phyloP scores from a whole-genome alignment of 2,113 vertebrate species.

The Ibidorhyncha struthersii region DNA sequence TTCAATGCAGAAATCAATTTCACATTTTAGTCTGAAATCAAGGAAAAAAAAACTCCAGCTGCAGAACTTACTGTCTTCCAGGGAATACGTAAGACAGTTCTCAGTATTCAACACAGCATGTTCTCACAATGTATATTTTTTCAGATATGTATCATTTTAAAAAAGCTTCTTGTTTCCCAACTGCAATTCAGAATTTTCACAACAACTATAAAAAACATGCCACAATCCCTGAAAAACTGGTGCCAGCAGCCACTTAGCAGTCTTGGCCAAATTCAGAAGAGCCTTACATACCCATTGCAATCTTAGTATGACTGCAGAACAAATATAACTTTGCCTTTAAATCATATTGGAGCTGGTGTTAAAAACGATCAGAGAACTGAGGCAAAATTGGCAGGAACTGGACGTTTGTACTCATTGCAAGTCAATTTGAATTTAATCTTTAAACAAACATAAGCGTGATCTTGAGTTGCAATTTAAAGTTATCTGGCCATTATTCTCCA shows the following conservation, averaged over 20 bases:
- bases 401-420: not conserved
- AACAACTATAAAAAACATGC: constrained; percentile 50
- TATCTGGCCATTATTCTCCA: not conserved
- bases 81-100: not conserved
- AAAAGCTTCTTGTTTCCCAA: constrained; percentile 64
- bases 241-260: constrained; percentile 41
- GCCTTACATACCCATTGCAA: not conserved
- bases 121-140: constrained; percentile 35
- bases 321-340: constrained; percentile 34
- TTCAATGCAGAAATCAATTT: not conserved
- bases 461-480: not conserved
- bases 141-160: not conserved
- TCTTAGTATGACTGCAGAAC: not conserved
- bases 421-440: not conserved
- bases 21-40: not conserved
- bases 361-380: not conserved
- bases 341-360: not conserved
- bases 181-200: constrained; percentile 50
- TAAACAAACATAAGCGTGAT: not conserved
- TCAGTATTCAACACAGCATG: not conserved
- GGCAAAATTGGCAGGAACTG: constrained; percentile 9
- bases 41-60: not conserved
- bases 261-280: constrained; percentile 49
- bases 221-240: constrained; percentile 27
- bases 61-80: not conserved